A percentile compares a stretch with the other conserved stretches of the same genome.
These are phyloP conservation scores for Bombyx mori DNA, from an alignment of 1,140 invertebrate genomes.

Conservation along the genomic window ASM3026992v2 NC_085111.1:18591001-18591500, in stretches of 20 bases:
- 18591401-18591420: no score
- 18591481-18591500: no score
- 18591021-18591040: conserved; percentile 91
- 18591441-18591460: no score
- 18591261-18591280: no score
- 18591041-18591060: conserved; percentile 89
- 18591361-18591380: no score
- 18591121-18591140: conserved; percentile 91
- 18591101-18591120: conserved; percentile 89
- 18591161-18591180: conserved; percentile 75
- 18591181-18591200: conserved; percentile 73
- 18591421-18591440: no score
- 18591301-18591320: no score
- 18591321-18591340: no score
- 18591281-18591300: no score
- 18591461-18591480: no score
- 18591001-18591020: conserved; percentile 83
- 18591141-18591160: conserved; percentile 94
- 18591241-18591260: neutral
- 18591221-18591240: conserved; percentile 19
- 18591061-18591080: conserved; percentile 89
- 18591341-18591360: no score
- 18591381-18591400: no score
- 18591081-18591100: conserved; percentile 84
- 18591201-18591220: conserved; percentile 59